phyloP scores from a whole-genome alignment of 2,797 vertebrate species.

The Argyrosomus regius region DNA sequence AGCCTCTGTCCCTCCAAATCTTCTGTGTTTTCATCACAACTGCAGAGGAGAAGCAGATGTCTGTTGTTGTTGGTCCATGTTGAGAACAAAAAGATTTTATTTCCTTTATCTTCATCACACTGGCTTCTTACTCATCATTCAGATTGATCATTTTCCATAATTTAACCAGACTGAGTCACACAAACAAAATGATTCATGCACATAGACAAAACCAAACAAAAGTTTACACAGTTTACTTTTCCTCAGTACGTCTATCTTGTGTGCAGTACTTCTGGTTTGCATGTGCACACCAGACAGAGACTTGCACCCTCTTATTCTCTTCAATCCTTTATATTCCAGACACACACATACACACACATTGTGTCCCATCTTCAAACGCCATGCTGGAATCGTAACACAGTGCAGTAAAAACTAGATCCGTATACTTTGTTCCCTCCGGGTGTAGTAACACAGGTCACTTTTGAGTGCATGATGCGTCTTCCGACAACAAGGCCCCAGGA shows the following conservation, averaged over 20 bases:
- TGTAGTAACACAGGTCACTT: constrained; percentile 52
- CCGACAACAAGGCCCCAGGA: constrained; percentile 62
- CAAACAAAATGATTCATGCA: background rate
- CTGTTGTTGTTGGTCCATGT: background rate
- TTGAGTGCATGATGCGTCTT: constrained; percentile 52
- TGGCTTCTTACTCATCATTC: background rate
- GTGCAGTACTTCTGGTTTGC: no score
- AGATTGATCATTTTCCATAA: background rate
- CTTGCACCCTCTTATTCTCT: no score
- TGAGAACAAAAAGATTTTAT: background rate
- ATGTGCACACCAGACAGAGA: background rate
- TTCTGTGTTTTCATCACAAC: background rate
- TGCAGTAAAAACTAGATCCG: constrained; percentile 57
- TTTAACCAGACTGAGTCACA: background rate
- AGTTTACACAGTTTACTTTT: background rate
- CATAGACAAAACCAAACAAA: background rate
- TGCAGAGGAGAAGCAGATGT: background rate
- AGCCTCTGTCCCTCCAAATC: background rate
- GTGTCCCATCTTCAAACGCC: constrained; percentile 14
- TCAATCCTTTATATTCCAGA: background rate
- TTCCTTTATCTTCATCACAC: background rate
- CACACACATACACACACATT: background rate
- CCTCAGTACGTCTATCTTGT: no score
- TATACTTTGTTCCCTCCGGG: constrained; percentile 47
- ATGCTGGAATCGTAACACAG: constrained; percentile 41